Evolutionary conservation across 2,113 vertebrate genomes (phyloP), one percentile per base, ranked within the genome.

Genomic region (Nycticebus coucang): DNA sequence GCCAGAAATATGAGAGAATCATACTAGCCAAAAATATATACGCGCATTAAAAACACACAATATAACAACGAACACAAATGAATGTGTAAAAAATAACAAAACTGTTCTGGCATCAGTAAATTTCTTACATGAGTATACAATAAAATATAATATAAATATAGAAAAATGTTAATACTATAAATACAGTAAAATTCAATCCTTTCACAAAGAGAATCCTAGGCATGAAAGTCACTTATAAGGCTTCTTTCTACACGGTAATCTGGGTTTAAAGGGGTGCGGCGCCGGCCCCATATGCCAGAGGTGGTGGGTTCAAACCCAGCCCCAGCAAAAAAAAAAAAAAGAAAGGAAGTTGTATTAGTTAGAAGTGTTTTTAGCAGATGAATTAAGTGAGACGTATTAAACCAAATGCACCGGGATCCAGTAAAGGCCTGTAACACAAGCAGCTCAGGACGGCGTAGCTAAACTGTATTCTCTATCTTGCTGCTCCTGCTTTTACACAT

Each of bases 1-100:
- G 24, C 28, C 21, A 86, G 21, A 68, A 74, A 71, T 28, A 35
- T 62, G 11, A 37, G 8, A 83, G 33, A 77, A 71, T 66, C 77
- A 59, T 30, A 8, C 22, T 71, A 78, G 8, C 19, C 12, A 66
- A 92, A 83, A 86, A 86, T 89, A 95, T 6, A 87, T 77, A 64
- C 3, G 66, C 79, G 28, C 33, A 62, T 68, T 33, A 80, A 95
- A 75, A 74, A 85, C 15, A 18, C 1, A 64, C 10, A 71, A 62
- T 45, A 71, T 41, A 45, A 3, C 33, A 75, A 50, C 53, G 45
- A 13, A 62, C 14, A 79, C n/a, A 11, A 60, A 57, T 11, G 24
- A 33, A 53, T 14, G 68, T 4, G 57, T 68, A 71, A 87, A 83
- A 66, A 72, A 45, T 24, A 17, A 24, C 10, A 81, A 1, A 33